These are phyloP conservation scores for Amia ocellicauda DNA, from an alignment of 2,113 vertebrate genomes.

Conservation along the genomic window DNA sequence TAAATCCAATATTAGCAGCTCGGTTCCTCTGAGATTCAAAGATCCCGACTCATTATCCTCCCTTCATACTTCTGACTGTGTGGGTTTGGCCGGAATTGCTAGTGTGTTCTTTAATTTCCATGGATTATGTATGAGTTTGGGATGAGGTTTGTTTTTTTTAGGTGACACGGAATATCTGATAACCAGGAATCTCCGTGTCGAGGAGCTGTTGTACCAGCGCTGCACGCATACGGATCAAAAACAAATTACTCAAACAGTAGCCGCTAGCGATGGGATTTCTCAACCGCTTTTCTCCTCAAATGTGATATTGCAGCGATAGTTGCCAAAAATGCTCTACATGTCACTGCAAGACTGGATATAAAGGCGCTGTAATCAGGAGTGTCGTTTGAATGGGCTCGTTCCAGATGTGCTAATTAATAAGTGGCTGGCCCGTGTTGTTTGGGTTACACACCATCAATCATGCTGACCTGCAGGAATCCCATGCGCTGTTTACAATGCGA, in stretches of 20 bases:
- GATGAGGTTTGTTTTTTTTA: neutral
- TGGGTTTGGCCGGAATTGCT: neutral
- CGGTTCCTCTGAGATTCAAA: neutral
- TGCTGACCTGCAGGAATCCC: constrained; percentile 39
- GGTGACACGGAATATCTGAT: constrained; percentile 6
- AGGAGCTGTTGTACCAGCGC: neutral
- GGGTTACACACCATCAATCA: constrained; percentile 32
- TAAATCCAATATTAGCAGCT: neutral
- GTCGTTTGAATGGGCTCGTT: constrained; percentile 3
- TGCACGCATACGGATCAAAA: neutral
- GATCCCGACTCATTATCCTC: neutral
- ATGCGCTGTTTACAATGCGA: constrained; percentile 5
- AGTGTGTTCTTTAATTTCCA: constrained; percentile 4
- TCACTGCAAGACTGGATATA: constrained; percentile 21
- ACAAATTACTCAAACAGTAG: constrained; percentile 26
- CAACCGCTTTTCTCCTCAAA: constrained; percentile 4
- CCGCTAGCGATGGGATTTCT: constrained; percentile 10
- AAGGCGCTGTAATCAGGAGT: constrained; percentile 1
- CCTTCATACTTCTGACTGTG: neutral
- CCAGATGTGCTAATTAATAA: constrained; percentile 17
- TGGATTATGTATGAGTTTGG: constrained; percentile 10
- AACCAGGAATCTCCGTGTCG: neutral
- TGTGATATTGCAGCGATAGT: neutral
- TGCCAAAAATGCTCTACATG: constrained; percentile 20
- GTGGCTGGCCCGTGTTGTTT: constrained; percentile 25